These are phyloP conservation scores for Acanthornis magna DNA, from an alignment of 2,797 vertebrate species.

Conservation along the genomic window DNA sequence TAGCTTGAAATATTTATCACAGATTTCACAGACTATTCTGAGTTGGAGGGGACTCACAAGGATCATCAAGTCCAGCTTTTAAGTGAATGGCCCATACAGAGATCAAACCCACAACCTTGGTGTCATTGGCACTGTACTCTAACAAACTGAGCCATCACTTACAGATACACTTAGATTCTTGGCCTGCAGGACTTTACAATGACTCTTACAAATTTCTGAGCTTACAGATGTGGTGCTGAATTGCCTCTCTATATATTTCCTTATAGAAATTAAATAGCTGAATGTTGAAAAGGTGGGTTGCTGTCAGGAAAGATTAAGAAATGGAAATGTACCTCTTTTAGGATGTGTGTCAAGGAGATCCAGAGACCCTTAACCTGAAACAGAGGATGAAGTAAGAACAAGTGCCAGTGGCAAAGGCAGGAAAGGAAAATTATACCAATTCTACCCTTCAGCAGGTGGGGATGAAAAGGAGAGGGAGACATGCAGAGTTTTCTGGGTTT, in stretches of 20 bases:
- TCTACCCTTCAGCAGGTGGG: background rate
- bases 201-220: background rate
- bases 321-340: background rate
- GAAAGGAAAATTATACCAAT: background rate
- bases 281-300: background rate
- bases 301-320: conserved; percentile 22
- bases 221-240: background rate
- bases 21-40: background rate
- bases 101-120: background rate
- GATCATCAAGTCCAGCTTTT: background rate
- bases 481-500: background rate
- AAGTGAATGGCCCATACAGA: background rate
- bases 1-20: background rate
- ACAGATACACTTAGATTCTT: background rate
- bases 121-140: background rate
- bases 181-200: background rate
- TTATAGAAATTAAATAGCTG: background rate
- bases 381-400: background rate
- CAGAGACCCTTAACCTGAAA: conserved; percentile 13
- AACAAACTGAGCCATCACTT: background rate
- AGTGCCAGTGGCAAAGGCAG: conserved; percentile 29
- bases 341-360: conserved; percentile 12
- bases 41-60: background rate
- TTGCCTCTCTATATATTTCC: background rate
- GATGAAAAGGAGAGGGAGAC: background rate